phyloP scores from a whole-genome alignment of 2,113 vertebrate genomes.

The Oncorhynchus mykiss region DNA sequence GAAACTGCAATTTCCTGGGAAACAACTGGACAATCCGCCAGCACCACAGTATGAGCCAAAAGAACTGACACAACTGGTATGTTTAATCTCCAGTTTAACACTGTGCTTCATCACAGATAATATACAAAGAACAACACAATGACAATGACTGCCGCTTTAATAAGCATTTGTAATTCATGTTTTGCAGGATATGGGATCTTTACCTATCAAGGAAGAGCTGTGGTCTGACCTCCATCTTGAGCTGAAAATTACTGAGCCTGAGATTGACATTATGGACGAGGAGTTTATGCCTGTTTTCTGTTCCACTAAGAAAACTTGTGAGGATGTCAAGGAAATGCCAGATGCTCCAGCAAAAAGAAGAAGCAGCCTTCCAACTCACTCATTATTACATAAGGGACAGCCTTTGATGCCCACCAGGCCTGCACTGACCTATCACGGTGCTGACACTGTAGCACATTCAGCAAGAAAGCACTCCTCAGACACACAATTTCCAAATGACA shows the following conservation, averaged over 20 bases:
- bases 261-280: conserved; percentile 71
- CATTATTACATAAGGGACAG: conserved; percentile 59
- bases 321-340: conserved; percentile 42
- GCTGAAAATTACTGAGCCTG: conserved; percentile 85
- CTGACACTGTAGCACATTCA: conserved; percentile 23
- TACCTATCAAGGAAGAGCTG: conserved; percentile 45
- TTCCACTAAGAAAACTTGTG: conserved; percentile 37
- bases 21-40: conserved; percentile 45
- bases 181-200: conserved; percentile 69
- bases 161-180: neutral
- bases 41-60: conserved; percentile 19
- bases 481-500: conserved; percentile 46
- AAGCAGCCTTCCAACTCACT: conserved; percentile 71
- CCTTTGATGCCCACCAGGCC: conserved; percentile 26
- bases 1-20: conserved; percentile 50
- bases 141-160: neutral
- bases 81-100: neutral
- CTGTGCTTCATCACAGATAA: neutral
- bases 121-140: too few relatives aligned
- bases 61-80: conserved; percentile 59
- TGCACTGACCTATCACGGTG: conserved; percentile 31
- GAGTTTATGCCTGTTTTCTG: conserved; percentile 46
- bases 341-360: conserved; percentile 44
- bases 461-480: conserved; percentile 55
- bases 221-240: conserved; percentile 84